Evolutionary conservation across 2,113 vertebrate species (phyloP).

Genomic region (Tretioscincus oriximinensis): DNA sequence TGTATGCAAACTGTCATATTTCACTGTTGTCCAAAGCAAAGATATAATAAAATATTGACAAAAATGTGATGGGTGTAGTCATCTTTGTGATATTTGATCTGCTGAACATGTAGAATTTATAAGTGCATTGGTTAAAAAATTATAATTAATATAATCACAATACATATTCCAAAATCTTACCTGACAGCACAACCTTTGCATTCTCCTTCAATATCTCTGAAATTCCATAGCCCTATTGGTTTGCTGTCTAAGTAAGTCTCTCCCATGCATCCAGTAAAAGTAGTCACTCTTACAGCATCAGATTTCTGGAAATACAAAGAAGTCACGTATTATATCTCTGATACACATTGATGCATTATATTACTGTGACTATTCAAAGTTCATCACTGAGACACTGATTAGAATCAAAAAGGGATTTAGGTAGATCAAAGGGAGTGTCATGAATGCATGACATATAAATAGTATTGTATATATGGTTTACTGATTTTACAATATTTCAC

Average conservation of each 20-base stretch:
- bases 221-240: conserved; percentile 97
- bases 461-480: no score
- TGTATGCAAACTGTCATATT: no score
- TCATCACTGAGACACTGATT: no score
- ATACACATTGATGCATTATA: neutral
- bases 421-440: no score
- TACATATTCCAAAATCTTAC: conserved; percentile 67
- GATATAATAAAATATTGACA: no score
- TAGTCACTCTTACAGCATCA: conserved; percentile 87
- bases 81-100: no score
- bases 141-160: neutral
- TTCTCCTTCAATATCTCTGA: conserved; percentile 89
- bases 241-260: conserved; percentile 93
- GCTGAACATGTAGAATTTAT: neutral
- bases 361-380: no score
- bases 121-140: neutral
- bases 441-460: no score
- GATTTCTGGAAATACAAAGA: conserved; percentile 80
- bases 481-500: no score
- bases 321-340: neutral
- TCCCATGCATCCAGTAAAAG: conserved; percentile 95
- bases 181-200: conserved; percentile 94
- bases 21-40: no score
- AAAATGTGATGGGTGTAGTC: no score
- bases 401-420: no score